Percentiles rank a stretch among this genome's conserved stretches.
phyloP scores from a whole-genome alignment of 2,113 vertebrate species.

The Rhagologus leucostigma region DNA sequence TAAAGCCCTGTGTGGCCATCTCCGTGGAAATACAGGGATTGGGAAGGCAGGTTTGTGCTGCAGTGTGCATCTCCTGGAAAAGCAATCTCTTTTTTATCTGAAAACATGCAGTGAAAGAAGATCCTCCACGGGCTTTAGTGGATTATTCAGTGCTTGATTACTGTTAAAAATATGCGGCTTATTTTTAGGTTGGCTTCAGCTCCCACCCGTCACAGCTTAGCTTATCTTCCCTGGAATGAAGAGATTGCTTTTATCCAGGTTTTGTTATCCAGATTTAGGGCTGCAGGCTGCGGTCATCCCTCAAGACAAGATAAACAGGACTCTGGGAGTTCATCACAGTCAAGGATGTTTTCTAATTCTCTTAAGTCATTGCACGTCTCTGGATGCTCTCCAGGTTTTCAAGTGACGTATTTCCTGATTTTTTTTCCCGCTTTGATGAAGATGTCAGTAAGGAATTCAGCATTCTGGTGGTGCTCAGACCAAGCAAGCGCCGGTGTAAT shows the following conservation, averaged over 20 bases:
- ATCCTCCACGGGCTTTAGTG: not conserved
- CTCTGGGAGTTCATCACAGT: not conserved
- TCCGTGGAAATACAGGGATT: not conserved
- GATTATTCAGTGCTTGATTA: not conserved
- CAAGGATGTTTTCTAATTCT: not conserved
- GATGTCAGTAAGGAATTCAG: not conserved
- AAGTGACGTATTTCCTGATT: not conserved
- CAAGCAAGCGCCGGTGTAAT: not conserved
- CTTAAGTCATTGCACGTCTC: not conserved
- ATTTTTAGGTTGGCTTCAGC: not conserved
- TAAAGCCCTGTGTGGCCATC: not conserved
- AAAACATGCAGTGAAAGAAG: not conserved
- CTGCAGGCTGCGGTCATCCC: not conserved
- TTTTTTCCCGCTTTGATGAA: not conserved
- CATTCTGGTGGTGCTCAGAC: not conserved
- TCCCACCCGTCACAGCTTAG: not conserved
- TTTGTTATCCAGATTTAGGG: not conserved
- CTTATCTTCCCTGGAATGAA: not conserved
- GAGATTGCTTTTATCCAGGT: not conserved
- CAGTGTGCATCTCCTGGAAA: not conserved
- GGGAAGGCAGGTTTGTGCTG: not conserved
- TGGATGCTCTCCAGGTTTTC: not conserved
- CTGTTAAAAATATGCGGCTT: slow-evolving; percentile 1
- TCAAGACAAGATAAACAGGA: not conserved
- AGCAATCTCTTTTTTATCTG: not conserved